A percentile compares a stretch with the other conserved stretches of the same genome.
Conservation (phyloP, 2,888 invertebrate genomes). For the Hydroisotoma schaefferi region DNA sequence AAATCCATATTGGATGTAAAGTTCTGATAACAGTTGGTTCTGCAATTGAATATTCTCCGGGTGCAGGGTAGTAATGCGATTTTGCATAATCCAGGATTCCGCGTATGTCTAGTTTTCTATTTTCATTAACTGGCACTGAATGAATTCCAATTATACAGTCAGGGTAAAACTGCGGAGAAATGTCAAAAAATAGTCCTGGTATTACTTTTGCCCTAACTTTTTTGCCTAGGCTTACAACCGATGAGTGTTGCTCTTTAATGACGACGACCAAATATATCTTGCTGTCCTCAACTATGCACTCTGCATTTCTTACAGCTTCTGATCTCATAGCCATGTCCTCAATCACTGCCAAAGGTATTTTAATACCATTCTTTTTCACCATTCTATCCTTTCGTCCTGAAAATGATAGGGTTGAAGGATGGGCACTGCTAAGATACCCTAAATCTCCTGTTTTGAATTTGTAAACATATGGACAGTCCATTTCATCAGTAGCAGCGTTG, state of each 20-base stretch:
- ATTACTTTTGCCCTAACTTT: not conserved
- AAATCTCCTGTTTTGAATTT: conserved; percentile 35
- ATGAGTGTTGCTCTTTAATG: not conserved
- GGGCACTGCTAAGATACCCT: too few relatives aligned
- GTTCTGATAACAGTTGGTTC: not conserved
- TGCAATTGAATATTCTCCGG: not conserved
- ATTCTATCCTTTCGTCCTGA: conserved; percentile 66
- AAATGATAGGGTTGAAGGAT: too few relatives aligned
- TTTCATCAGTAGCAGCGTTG: too few relatives aligned
- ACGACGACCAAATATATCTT: not conserved
- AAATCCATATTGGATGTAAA: not conserved
- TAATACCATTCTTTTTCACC: conserved; percentile 73
- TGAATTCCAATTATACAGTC: conserved; percentile 1
- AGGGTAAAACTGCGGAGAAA: conserved; percentile 9
- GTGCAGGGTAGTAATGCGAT: not conserved
- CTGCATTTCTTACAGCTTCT: conserved; percentile 20
- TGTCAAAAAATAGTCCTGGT: not conserved
- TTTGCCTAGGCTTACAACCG: not conserved
- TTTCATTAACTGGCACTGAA: conserved; percentile 1
- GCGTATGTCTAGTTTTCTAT: conserved; percentile 5
- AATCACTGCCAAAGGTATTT: conserved; percentile 61
- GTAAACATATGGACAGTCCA: too few relatives aligned
- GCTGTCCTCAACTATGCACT: not conserved
- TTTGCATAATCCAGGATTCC: not conserved
- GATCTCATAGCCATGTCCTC: conserved; percentile 53